Evolutionary conservation across 2,888 invertebrate species (phyloP).

Genomic region (Pherbina coryleti): DNA sequence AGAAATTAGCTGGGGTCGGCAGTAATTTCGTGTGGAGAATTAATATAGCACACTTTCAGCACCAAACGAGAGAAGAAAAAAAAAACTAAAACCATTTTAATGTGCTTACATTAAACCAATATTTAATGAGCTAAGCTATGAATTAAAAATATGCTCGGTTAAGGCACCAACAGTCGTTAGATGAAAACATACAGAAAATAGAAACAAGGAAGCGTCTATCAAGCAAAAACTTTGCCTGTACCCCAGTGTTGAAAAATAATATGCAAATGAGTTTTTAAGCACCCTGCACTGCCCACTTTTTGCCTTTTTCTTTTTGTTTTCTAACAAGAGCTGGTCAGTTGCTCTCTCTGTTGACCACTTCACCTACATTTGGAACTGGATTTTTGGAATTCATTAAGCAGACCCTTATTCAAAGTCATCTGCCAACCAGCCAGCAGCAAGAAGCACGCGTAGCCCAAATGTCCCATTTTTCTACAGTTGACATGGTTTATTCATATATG

Average conservation of each 20-base stretch:
- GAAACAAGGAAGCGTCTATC: too few relatives aligned
- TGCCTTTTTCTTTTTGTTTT: too few relatives aligned
- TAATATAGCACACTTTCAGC: too few relatives aligned
- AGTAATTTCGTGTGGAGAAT: too few relatives aligned
- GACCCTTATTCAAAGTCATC: not conserved
- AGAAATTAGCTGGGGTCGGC: too few relatives aligned
- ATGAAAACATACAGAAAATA: too few relatives aligned
- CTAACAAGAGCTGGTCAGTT: not conserved
- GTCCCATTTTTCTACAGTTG: not conserved
- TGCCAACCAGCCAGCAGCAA: not conserved
- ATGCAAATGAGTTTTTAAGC: not conserved
- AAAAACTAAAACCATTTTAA: too few relatives aligned
- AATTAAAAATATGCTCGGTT: too few relatives aligned
- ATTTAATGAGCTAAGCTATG: too few relatives aligned
- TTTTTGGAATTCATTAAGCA: not conserved
- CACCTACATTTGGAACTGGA: constrained; percentile 20
- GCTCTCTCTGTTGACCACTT: constrained; percentile 3
- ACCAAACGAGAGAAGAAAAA: too few relatives aligned
- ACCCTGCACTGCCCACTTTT: not conserved
- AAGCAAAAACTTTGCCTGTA: not conserved
- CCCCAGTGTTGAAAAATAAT: not conserved
- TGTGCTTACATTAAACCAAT: too few relatives aligned
- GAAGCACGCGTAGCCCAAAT: not conserved
- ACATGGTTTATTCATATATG: not conserved
- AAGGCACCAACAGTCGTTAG: too few relatives aligned